Base-by-base conservation (phyloP, 2,888 invertebrate genomes). In the Xestoiulus laeticollis region DNA sequence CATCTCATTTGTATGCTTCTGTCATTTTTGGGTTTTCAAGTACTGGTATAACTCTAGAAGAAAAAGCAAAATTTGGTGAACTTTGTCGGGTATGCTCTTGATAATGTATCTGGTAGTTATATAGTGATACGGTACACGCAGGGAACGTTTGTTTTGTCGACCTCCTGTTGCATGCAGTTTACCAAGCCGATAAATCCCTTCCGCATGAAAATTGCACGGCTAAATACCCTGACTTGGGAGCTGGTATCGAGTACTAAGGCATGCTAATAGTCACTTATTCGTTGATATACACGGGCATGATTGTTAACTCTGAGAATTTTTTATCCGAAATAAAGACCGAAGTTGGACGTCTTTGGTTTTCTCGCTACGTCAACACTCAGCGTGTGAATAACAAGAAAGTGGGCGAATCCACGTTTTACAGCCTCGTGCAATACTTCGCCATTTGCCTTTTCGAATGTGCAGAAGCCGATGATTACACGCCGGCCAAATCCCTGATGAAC, bases 401-500 rank as follows among this genome's bases (percentile, higher is more conserved):
- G 0, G 93, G 93, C 38, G 95, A 95, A 90, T 92, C 94, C 85
- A 94, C 95, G 1, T 95, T 95, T 91, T 95, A 94, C 91, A 94
- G 94, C 1, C 92, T 95, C 89, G 94, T 95, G 16, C 95, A 95
- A 91, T 94, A 95, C 91, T 95, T 95, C 91, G 95, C 95, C 0
- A 93, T 95, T 32, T 94, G 94, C 19, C 92, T 95, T 87, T 95
- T 95, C 90, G 95, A 95, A 91, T 95, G 95, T 90, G 93, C 94
- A 88, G 95, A 95, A 90, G 94, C 94, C 10, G 95, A 95, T 90
- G 95, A 95, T 90, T 96, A 94, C 90, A 94, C 94, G 5, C 95
- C 95, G 3, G 95, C 95, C 30, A 95, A 95, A 90, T 94, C 94
- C 87, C 93, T 95, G 33, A 95, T 96, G 95, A 95, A 95, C 91